Base-by-base conservation (phyloP, 2,888 invertebrate genomes). In the Tillus elongatus region DNA sequence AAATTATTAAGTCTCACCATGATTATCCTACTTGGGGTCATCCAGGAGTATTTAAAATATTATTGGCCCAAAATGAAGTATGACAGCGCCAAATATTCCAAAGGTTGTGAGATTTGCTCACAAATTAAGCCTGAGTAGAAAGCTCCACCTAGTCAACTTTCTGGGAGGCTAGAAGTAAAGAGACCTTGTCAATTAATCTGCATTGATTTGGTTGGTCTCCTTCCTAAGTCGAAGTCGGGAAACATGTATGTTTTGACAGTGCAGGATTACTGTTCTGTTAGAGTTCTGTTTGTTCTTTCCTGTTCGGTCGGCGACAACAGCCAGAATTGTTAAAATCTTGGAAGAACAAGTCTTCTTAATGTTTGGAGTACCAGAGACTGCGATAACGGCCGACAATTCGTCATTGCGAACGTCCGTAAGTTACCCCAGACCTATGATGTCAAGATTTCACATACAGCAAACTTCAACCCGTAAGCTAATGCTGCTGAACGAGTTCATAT, bases 1-100 rank as follows among this genome's bases (percentile, higher is more conserved):
- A 35, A 4, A 14, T 45, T 3, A 34, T 55, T 1, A 10, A 13
- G 3, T 19, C 45, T 12, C 39, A 32, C 38, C 57, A 56, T 30
- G 48, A 56, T 39, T 36, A 36, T 3, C 47, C 52, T 4, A 40
- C 44, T 8, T 37, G 46, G n/a, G n/a, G n/a, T n/a, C n/a, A n/a
- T n/a, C n/a, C n/a, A n/a, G n/a, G n/a, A n/a, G n/a, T n/a, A n/a
- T n/a, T n/a, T n/a, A n/a, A n/a, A n/a, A n/a, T 54, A 51, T 27
- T 56, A 48, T 35, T 57, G 56, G 57, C 55, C 54, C 2, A 43
- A 43, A 6, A 47, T 53, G 46, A 24, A 34, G 2, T 12, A 15
- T 2, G 52, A 56, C n/a, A 42, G 53, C 1, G 32, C 37, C 1
- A 30, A 30, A 1, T 58, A 46, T 32, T 46, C 56, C 1, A 30